Conservation (phyloP, 2,797 vertebrate genomes). For the Phalloptychus januarius region DNA sequence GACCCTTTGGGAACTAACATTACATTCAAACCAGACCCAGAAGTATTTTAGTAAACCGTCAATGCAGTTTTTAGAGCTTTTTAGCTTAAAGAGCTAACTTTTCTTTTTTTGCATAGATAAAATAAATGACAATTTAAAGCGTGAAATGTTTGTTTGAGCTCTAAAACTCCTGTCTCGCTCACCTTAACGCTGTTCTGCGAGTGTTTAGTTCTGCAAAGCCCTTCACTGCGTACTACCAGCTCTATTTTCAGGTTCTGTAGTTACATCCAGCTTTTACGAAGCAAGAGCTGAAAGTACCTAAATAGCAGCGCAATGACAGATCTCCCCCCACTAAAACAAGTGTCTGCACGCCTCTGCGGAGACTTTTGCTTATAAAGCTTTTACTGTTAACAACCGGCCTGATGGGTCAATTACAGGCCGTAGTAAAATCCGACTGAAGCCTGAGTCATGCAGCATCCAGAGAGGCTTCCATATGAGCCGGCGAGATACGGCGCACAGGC, state of each 20-base stretch:
- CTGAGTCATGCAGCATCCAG: conserved; percentile 77
- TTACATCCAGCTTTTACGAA: conserved; percentile 46
- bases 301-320: conserved; percentile 50
- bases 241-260: conserved; percentile 31
- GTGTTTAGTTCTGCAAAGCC: conserved; percentile 14
- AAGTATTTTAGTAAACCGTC: too few relatives aligned
- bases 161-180: neutral
- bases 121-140: neutral
- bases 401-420: conserved; percentile 80
- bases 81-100: neutral
- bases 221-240: conserved; percentile 19
- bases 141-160: neutral
- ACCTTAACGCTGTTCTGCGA: neutral
- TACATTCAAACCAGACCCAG: too few relatives aligned
- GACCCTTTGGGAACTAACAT: neutral
- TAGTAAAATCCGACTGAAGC: conserved; percentile 72
- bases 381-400: conserved; percentile 75
- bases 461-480: conserved; percentile 55
- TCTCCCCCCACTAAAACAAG: conserved; percentile 45
- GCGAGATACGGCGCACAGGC: conserved; percentile 51
- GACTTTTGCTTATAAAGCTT: conserved; percentile 76
- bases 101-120: too few relatives aligned
- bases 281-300: conserved; percentile 52
- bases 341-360: conserved; percentile 66
- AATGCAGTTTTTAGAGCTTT: neutral